phyloP scores from a whole-genome alignment of 2,113 vertebrate species.

The Sapajus apella region DNA sequence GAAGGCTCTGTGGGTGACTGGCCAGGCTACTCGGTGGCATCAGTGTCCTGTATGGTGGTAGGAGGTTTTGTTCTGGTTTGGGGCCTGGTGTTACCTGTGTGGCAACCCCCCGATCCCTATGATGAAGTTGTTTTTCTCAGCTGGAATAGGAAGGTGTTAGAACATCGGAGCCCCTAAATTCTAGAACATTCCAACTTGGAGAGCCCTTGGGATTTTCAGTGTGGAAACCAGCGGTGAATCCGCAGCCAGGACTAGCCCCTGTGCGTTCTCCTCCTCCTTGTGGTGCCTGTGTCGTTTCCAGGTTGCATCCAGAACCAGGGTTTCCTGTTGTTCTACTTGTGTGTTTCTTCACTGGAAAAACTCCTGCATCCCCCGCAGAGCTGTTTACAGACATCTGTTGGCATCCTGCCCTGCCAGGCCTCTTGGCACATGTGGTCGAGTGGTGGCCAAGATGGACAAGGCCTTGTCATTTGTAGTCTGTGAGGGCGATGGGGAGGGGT shows the following conservation, averaged over 20 bases:
- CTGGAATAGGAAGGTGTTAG: not conserved
- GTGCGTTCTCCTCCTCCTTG: too few relatives aligned
- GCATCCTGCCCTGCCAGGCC: not conserved
- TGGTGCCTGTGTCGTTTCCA: not conserved
- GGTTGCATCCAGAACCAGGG: not conserved
- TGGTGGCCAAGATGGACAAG: not conserved
- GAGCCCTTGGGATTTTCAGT: not conserved
- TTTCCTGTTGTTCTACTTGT: not conserved
- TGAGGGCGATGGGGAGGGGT: not conserved
- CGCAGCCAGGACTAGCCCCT: not conserved
- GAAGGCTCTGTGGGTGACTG: not conserved
- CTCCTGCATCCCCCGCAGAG: not conserved
- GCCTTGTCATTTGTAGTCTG: not conserved
- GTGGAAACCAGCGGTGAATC: not conserved
- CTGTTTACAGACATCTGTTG: not conserved
- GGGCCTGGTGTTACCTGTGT: not conserved
- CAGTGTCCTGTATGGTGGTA: too few relatives aligned
- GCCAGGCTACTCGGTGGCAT: fast-evolving
- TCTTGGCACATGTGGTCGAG: not conserved
- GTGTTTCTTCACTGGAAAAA: too few relatives aligned
- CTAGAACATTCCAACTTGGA: not conserved
- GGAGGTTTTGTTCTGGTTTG: not conserved
- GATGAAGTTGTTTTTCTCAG: not conserved
- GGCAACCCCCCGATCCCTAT: too few relatives aligned
- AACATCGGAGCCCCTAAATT: not conserved